These are phyloP conservation scores for Tachystola acroxantha DNA, from an alignment of 2,888 invertebrate genomes.

Conservation along the genomic window DNA sequence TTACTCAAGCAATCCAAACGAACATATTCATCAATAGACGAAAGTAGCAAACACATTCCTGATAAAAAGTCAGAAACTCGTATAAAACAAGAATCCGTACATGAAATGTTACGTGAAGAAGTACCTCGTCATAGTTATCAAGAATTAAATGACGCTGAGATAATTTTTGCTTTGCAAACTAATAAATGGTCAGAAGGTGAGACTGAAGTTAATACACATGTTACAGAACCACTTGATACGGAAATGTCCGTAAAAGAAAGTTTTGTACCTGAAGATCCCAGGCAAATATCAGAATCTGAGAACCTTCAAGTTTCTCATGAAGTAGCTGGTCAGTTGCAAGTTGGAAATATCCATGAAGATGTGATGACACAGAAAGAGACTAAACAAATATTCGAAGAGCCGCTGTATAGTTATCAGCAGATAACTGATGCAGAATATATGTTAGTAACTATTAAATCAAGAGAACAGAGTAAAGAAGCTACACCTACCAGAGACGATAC, in stretches of 20 bases:
- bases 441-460: conserved; percentile 26
- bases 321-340: too few relatives aligned
- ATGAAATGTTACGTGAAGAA: conserved; percentile 22
- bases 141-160: conserved; percentile 43
- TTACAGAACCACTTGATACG: neutral
- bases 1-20: too few relatives aligned
- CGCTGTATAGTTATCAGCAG: conserved; percentile 20
- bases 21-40: neutral
- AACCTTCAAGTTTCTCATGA: too few relatives aligned
- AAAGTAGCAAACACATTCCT: neutral
- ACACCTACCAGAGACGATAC: conserved; percentile 10
- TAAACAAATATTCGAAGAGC: conserved; percentile 11
- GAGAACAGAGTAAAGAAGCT: conserved; percentile 19
- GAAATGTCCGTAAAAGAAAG: too few relatives aligned
- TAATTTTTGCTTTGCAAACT: conserved; percentile 18
- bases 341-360: conserved; percentile 6
- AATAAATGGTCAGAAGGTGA: neutral
- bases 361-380: conserved; percentile 16
- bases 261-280: too few relatives aligned
- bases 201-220: neutral
- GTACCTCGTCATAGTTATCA: conserved; percentile 34
- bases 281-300: too few relatives aligned
- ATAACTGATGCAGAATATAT: conserved; percentile 25
- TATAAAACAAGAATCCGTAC: neutral
- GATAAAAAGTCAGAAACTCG: neutral